Evolutionary conservation across 2,888 invertebrate species (phyloP).

Genomic region (Onchidella celtica): DNA sequence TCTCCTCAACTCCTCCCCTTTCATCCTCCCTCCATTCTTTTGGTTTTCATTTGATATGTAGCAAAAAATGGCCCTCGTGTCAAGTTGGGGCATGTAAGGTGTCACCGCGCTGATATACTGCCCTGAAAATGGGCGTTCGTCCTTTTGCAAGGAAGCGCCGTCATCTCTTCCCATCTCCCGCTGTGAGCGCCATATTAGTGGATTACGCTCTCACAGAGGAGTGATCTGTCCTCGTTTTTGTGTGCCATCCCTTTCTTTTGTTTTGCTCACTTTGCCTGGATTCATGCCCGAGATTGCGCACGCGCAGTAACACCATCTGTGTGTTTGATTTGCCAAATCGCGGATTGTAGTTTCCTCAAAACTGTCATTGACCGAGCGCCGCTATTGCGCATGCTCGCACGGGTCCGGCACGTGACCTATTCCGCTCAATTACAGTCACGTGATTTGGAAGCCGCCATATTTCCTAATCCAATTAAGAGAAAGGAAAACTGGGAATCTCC

Average conservation of each 20-base stretch:
- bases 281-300: constrained; percentile 14
- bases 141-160: neutral
- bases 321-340: constrained; percentile 39
- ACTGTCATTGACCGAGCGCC: constrained; percentile 9
- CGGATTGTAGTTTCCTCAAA: constrained; percentile 24
- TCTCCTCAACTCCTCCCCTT: no score
- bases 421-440: constrained; percentile 46
- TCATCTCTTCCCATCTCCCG: constrained; percentile 2
- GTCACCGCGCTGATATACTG: neutral
- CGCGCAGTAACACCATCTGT: constrained; percentile 33
- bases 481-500: constrained; percentile 43
- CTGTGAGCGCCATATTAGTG: constrained; percentile 12
- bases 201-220: constrained; percentile 9
- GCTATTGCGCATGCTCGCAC: constrained; percentile 36
- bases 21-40: no score
- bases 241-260: neutral
- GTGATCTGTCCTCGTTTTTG: neutral
- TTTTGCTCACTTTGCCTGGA: constrained; percentile 13
- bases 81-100: neutral
- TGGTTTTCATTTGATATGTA: no score
- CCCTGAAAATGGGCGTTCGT: neutral
- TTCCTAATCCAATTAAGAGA: constrained; percentile 50
- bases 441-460: constrained; percentile 41
- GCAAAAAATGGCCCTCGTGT: no score
- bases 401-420: constrained; percentile 39